Evolutionary conservation across 2,113 vertebrate genomes (phyloP).

Genomic region (Perognathus longimembris): DNA sequence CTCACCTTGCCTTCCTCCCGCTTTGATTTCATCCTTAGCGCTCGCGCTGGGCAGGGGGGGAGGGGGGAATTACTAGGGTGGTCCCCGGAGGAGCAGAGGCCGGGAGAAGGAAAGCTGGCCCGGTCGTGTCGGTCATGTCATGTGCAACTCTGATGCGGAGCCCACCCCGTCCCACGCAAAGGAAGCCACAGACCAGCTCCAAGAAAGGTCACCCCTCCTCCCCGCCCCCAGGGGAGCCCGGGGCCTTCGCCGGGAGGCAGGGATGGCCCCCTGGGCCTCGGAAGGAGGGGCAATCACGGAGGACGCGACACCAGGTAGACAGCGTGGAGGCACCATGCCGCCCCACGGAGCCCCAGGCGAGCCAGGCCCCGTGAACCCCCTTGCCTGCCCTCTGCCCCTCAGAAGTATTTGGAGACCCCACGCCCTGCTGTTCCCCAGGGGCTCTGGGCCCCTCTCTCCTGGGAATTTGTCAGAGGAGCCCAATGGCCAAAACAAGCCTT

Average conservation of each 20-base stretch:
- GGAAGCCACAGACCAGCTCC: not conserved
- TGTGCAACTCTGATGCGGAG: not conserved
- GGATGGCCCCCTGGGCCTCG: too few species aligned
- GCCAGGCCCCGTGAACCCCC: not conserved
- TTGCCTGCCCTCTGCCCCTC: not conserved
- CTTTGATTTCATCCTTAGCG: constrained; percentile 9
- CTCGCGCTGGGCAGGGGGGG: constrained; percentile 6
- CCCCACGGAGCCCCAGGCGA: not conserved
- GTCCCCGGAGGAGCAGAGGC: constrained; percentile 4
- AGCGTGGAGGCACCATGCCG: not conserved
- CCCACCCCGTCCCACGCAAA: not conserved
- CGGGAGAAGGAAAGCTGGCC: not conserved
- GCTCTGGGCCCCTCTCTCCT: not conserved
- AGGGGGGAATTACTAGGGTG: not conserved
- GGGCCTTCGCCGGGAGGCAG: too few species aligned
- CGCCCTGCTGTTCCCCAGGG: not conserved
- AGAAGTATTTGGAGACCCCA: not conserved
- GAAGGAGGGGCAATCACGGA: too few species aligned
- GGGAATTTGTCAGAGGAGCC: not conserved
- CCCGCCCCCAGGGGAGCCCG: too few species aligned
- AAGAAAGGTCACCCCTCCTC: not conserved
- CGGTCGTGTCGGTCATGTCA: not conserved
- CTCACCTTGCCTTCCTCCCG: not conserved
- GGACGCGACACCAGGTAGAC: not conserved
- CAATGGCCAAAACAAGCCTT: not conserved